phyloP scores from a whole-genome alignment of 2,797 vertebrate species.

The Poecile montanus region DNA sequence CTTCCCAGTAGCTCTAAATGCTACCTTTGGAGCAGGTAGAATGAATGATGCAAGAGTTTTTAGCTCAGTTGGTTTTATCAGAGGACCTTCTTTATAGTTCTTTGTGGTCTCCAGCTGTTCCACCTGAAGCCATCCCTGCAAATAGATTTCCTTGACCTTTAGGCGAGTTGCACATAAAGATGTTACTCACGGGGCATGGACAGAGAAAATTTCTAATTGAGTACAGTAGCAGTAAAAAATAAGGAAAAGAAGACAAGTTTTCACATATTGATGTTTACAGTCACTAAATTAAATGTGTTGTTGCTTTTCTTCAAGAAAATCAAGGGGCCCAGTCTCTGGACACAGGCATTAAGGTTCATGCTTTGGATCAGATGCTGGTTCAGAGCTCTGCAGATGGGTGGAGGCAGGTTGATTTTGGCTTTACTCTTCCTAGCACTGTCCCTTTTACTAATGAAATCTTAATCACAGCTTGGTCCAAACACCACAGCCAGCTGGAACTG shows the following conservation, averaged over 20 bases:
- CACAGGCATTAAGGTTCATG: background rate
- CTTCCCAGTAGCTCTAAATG: background rate
- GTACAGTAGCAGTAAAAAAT: background rate
- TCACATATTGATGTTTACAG: background rate
- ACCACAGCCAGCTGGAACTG: slow-evolving; percentile 39
- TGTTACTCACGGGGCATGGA: background rate
- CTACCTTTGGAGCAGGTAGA: background rate
- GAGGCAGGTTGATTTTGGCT: slow-evolving; percentile 35
- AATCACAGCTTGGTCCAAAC: background rate
- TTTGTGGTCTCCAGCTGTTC: slow-evolving; percentile 32
- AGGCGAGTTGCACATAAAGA: background rate
- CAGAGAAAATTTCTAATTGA: background rate
- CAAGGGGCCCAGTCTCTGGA: background rate
- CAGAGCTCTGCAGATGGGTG: background rate
- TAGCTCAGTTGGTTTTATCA: background rate
- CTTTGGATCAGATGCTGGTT: background rate
- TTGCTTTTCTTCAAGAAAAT: background rate
- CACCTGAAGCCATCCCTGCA: slow-evolving; percentile 33
- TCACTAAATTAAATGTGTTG: background rate
- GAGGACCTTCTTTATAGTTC: background rate
- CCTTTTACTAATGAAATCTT: slow-evolving; percentile 6
- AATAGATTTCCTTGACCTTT: slow-evolving; percentile 48
- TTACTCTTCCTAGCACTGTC: background rate
- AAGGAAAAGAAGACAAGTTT: background rate
- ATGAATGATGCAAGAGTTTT: background rate